Evolutionary conservation across 2,888 invertebrate species (phyloP).

Genomic region (Cryptocephalus moraei): DNA sequence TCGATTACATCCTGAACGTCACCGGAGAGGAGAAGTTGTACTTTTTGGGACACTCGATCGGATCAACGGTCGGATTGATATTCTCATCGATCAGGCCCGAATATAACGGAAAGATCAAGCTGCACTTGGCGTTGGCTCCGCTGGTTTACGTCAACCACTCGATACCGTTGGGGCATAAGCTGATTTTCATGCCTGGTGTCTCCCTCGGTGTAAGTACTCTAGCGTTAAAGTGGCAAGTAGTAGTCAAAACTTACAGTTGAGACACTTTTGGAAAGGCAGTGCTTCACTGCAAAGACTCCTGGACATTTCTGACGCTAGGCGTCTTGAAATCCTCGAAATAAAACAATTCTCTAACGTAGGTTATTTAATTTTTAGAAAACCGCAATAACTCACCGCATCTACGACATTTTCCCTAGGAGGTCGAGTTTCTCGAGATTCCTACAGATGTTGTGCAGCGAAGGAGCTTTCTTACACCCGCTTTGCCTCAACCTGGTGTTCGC

Average conservation of each 20-base stretch:
- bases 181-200: constrained; percentile 11
- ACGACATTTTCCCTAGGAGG: constrained; percentile 31
- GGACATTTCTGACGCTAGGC: no score
- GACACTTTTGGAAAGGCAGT: neutral
- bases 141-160: constrained; percentile 27
- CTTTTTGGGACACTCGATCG: constrained; percentile 58
- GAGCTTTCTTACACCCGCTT: constrained; percentile 38
- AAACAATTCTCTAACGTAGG: no score
- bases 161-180: constrained; percentile 16
- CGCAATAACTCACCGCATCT: constrained; percentile 21
- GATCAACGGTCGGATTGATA: constrained; percentile 41
- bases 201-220: constrained; percentile 9
- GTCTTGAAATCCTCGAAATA: neutral
- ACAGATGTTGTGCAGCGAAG: constrained; percentile 37
- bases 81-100: constrained; percentile 35
- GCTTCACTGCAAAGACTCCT: no score
- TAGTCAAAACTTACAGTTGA: no score
- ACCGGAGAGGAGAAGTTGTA: constrained; percentile 42
- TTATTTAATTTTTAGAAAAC: constrained; percentile 20
- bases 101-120: constrained; percentile 32
- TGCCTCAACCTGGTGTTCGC: constrained; percentile 53
- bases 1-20: constrained; percentile 45
- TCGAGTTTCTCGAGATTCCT: constrained; percentile 24
- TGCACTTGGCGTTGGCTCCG: constrained; percentile 33
- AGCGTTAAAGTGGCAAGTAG: no score